Percentiles rank a stretch among this genome's conserved stretches.
These are phyloP conservation scores for Petrolisthes cinctipes DNA, from an alignment of 2,888 invertebrate species.

Conservation along the genomic window DNA sequence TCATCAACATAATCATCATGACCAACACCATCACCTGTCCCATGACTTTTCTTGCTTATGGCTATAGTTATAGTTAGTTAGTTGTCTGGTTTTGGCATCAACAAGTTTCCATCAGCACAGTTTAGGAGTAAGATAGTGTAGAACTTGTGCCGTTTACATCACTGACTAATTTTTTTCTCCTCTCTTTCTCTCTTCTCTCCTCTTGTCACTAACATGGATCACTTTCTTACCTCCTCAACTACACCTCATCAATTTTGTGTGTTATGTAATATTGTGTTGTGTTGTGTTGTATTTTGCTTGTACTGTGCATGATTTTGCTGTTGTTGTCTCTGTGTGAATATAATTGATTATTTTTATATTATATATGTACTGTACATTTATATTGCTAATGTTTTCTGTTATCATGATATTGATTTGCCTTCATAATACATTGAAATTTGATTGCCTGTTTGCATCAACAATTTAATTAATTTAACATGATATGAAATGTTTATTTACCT, in stretches of 20 bases:
- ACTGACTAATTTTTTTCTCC: not conserved
- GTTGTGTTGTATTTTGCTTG: constrained; percentile 2
- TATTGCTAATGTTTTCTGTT: constrained; percentile 1
- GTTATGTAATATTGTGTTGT: not conserved
- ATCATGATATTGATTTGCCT: not conserved
- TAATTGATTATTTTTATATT: not conserved
- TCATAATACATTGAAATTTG: not conserved
- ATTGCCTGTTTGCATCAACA: not conserved
- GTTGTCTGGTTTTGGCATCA: no score
- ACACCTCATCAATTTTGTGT: not conserved
- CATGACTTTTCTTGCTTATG: no score
- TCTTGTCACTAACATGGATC: not conserved
- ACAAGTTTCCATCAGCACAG: not conserved
- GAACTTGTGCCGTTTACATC: not conserved
- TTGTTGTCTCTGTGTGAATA: not conserved
- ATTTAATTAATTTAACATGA: no score
- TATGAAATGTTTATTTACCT: no score
- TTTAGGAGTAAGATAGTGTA: not conserved
- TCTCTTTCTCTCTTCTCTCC: constrained; percentile 2
- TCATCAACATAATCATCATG: no score
- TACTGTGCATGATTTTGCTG: not conserved
- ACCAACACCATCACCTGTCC: no score
- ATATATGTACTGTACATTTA: not conserved
- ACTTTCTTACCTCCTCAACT: not conserved
- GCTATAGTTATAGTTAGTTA: no score